phyloP scores from a whole-genome alignment of 2,888 invertebrate genomes.

The Athalia rosae region DNA sequence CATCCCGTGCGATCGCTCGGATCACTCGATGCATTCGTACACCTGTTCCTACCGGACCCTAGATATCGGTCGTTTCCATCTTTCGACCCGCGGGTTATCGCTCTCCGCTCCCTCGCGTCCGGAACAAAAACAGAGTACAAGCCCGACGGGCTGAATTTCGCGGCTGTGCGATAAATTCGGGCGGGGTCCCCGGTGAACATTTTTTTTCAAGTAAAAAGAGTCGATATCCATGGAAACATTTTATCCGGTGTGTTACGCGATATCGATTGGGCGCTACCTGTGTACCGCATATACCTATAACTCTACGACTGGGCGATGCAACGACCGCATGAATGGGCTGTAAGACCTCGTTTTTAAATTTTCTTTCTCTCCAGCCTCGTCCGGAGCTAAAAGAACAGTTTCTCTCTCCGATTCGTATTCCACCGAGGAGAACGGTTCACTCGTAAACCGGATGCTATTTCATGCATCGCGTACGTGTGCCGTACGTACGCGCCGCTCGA shows the following conservation, averaged over 20 bases:
- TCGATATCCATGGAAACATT: constrained; percentile 43
- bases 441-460: constrained; percentile 37
- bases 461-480: not conserved
- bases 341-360: not conserved
- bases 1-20: not conserved
- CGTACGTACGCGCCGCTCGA: too few species aligned
- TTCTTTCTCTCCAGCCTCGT: not conserved
- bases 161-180: not conserved
- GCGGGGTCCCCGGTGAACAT: not conserved
- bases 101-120: constrained; percentile 36
- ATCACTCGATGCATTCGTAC: not conserved
- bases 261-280: constrained; percentile 26
- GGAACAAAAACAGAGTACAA: constrained; percentile 4
- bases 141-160: too few species aligned
- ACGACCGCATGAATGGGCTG: not conserved
- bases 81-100: constrained; percentile 13
- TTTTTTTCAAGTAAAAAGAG: not conserved
- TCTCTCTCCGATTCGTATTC: constrained; percentile 40
- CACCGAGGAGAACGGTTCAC: constrained; percentile 16
- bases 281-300: too few species aligned
- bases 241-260: not conserved
- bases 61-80: constrained; percentile 28
- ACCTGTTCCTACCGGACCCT: not conserved
- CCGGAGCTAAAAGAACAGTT: not conserved
- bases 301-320: too few species aligned